These are phyloP conservation scores for Pantherophis guttatus DNA, from an alignment of 2,113 vertebrate genomes.

Conservation along the genomic window DNA sequence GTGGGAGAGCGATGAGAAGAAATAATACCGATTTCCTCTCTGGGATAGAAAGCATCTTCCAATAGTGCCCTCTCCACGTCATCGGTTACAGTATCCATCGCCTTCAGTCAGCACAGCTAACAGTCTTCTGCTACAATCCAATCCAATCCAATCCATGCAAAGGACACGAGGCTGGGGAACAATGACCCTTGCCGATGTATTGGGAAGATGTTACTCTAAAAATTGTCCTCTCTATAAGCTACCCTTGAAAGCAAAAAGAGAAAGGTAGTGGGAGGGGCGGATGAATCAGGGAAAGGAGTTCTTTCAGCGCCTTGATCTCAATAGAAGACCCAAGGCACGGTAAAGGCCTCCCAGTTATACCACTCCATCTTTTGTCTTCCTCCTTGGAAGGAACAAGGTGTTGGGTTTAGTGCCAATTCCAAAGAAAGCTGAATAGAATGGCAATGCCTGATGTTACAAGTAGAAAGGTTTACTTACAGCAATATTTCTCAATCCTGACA, in stretches of 20 bases:
- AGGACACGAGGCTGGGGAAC: not conserved
- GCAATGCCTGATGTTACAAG: not conserved
- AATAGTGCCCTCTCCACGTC: not conserved
- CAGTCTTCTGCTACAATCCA: not conserved
- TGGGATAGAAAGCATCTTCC: not conserved
- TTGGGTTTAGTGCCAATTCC: not conserved
- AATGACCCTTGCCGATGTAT: not conserved
- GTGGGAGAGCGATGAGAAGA: conserved; percentile 27
- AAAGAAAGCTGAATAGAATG: not conserved
- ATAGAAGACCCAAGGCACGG: not conserved
- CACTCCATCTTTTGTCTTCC: not conserved
- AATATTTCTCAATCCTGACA: not conserved
- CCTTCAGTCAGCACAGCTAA: not conserved
- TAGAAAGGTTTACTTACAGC: not conserved
- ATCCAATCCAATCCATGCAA: not conserved
- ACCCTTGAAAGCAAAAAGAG: not conserved
- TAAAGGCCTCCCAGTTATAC: not conserved
- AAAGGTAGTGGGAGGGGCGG: not conserved
- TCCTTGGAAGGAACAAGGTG: not conserved
- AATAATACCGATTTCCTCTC: not conserved
- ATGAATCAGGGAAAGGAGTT: not conserved
- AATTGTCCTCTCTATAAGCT: not conserved
- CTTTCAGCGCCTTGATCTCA: not conserved
- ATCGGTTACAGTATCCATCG: not conserved
- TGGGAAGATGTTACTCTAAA: not conserved